Conservation (phyloP, 1,140 invertebrate species). For the Drosophila melanica region DNA sequence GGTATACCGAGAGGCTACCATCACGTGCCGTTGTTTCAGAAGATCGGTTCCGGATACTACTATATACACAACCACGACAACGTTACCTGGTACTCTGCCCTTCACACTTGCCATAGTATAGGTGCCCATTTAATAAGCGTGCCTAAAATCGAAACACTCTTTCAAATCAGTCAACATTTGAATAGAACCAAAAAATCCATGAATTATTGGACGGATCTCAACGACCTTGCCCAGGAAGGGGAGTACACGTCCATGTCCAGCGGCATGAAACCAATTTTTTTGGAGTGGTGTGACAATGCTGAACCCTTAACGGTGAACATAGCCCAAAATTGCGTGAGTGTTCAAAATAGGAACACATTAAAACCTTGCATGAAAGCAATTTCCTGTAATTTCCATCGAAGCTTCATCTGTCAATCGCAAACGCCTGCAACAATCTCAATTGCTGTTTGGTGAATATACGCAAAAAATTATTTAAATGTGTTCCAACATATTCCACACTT, state of each 20-base stretch:
- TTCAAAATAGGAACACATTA: not conserved
- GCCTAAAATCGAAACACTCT: not conserved
- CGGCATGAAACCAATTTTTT: not conserved
- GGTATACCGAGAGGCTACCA: not conserved
- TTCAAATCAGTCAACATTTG: not conserved
- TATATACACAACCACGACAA: not conserved
- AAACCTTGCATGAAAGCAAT: constrained; percentile 18
- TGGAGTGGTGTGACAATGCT: constrained; percentile 10
- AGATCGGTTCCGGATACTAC: constrained; percentile 15
- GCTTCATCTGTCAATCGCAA: constrained; percentile 15
- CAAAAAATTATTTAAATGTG: too few relatives aligned
- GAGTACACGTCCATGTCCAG: constrained; percentile 18
- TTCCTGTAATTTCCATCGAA: not conserved
- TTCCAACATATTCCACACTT: not conserved
- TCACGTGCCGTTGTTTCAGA: not conserved
- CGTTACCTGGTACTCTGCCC: constrained; percentile 4
- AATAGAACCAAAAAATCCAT: too few relatives aligned
- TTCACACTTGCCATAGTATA: not conserved
- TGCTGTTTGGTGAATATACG: not conserved
- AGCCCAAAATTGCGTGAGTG: not conserved
- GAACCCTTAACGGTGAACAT: not conserved
- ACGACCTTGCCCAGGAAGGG: not conserved
- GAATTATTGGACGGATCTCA: constrained; percentile 33
- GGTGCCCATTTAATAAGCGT: constrained; percentile 21
- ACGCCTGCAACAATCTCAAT: constrained; percentile 16